Percentiles rank a stretch among this genome's conserved stretches.
Conservation (phyloP, 2,888 invertebrate genomes). For the Hyposoter dolosus region DNA sequence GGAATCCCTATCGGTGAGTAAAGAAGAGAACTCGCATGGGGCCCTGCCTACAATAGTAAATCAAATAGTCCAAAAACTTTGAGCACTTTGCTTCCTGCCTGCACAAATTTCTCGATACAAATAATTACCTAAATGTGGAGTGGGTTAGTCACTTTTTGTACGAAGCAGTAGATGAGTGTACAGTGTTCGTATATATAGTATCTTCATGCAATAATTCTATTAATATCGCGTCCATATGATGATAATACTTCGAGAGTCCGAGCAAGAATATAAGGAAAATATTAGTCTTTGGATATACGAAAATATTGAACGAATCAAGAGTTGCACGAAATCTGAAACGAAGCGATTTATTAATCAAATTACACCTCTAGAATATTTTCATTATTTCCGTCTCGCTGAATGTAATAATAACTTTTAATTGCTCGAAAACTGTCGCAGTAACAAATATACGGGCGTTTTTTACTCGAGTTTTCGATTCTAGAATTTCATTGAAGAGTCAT, state of each 20-base stretch:
- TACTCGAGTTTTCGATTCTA: no score
- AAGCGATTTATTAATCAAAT: not conserved
- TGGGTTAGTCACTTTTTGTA: not conserved
- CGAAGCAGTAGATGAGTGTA: not conserved
- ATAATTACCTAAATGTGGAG: not conserved
- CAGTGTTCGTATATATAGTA: not conserved
- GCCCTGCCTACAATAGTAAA: not conserved
- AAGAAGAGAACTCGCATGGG: not conserved
- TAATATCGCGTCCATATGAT: conserved; percentile 38
- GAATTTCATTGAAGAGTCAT: no score
- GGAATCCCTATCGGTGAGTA: conserved; percentile 73
- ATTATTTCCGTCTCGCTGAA: not conserved
- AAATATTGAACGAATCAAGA: conserved; percentile 35
- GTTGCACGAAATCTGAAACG: not conserved
- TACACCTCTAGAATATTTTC: not conserved
- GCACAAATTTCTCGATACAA: not conserved
- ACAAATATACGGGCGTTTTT: no score
- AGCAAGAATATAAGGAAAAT: conserved; percentile 14
- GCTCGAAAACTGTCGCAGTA: not conserved
- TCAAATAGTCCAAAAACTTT: conserved; percentile 8
- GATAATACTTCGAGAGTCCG: conserved; percentile 30
- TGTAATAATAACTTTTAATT: not conserved
- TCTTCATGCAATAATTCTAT: conserved; percentile 39
- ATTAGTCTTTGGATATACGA: conserved; percentile 6
- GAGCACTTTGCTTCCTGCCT: not conserved